A percentile compares a stretch with the other conserved stretches of the same genome.
Evolutionary conservation across 92 coral and sea anemone species (phyloP).

Genomic region (Anthopleura xanthogrammica): DNA sequence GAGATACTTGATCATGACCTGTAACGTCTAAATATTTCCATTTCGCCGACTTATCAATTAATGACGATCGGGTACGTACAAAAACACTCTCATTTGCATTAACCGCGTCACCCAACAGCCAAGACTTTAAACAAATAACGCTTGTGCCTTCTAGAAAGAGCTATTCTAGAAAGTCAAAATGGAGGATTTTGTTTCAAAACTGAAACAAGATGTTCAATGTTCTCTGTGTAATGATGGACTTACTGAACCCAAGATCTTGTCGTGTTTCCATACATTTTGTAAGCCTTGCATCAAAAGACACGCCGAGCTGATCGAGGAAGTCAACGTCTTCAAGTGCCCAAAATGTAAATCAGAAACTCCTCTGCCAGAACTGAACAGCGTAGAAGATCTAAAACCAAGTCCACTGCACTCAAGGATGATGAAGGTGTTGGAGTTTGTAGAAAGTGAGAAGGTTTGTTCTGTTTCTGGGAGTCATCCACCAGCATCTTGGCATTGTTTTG

Average conservation of each 20-base stretch:
- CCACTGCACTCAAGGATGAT: conserved; percentile 27
- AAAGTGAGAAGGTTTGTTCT: too few relatives aligned
- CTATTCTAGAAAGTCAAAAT: neutral
- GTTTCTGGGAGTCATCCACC: too few relatives aligned
- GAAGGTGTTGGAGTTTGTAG: conserved; percentile 16
- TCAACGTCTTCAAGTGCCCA: conserved; percentile 32
- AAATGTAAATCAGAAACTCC: neutral
- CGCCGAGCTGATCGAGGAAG: conserved; percentile 11
- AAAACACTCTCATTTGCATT: too few relatives aligned
- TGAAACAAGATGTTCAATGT: conserved; percentile 9
- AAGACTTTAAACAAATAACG: neutral
- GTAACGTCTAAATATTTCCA: too few relatives aligned
- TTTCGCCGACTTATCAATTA: too few relatives aligned
- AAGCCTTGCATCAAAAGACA: conserved; percentile 24
- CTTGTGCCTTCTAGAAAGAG: too few relatives aligned
- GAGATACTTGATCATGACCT: too few relatives aligned
- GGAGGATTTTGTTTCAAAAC: conserved; percentile 12
- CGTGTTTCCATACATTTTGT: conserved; percentile 28
- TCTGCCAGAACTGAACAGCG: conserved; percentile 20
- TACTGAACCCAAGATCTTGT: conserved; percentile 16
- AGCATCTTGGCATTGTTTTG: too few relatives aligned
- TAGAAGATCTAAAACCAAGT: conserved; percentile 23
- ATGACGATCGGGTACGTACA: too few relatives aligned
- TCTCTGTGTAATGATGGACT: conserved; percentile 18
- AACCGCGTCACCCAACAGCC: too few relatives aligned